Conservation (phyloP, 2,797 vertebrate genomes). For the Sebastes matsubarae region DNA sequence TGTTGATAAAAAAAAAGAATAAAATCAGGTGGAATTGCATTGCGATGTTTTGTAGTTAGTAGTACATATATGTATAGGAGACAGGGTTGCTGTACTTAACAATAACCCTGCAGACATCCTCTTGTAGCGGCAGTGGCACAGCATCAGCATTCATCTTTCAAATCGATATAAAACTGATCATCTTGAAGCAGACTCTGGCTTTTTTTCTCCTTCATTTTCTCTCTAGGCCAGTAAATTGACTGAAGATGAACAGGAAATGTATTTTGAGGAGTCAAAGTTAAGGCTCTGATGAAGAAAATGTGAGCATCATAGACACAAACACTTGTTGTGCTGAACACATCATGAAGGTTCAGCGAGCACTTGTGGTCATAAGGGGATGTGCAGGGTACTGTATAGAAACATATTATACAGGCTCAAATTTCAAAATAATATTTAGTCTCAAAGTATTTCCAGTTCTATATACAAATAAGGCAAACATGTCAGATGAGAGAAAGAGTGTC, state of each 20-base stretch:
- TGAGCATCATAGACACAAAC: background rate
- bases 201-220: background rate
- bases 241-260: background rate
- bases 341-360: background rate
- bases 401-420: background rate
- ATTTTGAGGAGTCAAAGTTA: background rate
- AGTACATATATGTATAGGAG: background rate
- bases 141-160: background rate
- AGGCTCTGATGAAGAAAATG: background rate
- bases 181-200: background rate
- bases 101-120: slow-evolving; percentile 4
- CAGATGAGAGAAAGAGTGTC: background rate
- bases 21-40: background rate
- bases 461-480: background rate
- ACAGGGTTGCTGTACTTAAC: background rate
- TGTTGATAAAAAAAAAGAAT: background rate
- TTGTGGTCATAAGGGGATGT: background rate
- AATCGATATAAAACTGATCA: background rate
- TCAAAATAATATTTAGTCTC: background rate
- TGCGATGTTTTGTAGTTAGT: background rate
- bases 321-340: background rate
- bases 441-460: background rate
- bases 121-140: background rate
- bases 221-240: background rate
- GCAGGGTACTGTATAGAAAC: background rate